Base-by-base conservation (phyloP, 2,113 vertebrate species). In the Periophthalmus modestus region DNA sequence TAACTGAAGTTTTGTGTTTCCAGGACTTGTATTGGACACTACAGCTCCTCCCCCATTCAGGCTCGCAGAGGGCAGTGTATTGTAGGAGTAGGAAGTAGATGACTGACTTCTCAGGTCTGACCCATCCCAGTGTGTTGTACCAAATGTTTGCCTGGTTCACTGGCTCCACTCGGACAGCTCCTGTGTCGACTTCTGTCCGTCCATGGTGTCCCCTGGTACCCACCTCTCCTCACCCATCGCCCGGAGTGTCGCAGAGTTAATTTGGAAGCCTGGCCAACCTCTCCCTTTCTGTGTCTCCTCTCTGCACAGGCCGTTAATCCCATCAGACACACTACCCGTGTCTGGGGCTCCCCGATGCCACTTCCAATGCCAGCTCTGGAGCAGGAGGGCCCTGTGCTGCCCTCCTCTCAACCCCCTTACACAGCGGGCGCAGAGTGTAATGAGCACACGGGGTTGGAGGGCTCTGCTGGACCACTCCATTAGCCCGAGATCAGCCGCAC, bases 251-350 rank as follows among this genome's bases (percentile, higher is more conserved):
- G 61, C 75, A 72, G 84, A 83, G 85, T 87, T 90, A 78, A 90
- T 87, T 90, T 89, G 80, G 75, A 84, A 76, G 80, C 62, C 75
- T 75, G 79, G 74, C 72, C 87, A 78, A 78, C 77, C 83, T 80
- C 82, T 84, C 83, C 58, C 81, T 75, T 69, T 80, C 86, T 79
- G 62, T 86, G 57, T 81, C 57, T 74, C 47, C 68, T 88, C 80
- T 87, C 23, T 50, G 79, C 75, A 83, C 79, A 84, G 86, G 82
- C 82, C 77, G 88, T 86, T 92, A 90, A 89, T 93, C 90, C 86
- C 88, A 89, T 92, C 81, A 90, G 90, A 92, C 81, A 82, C 89
- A 83, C 81, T 70, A 74, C 85, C 87, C 83, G 84, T 82, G 89
- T 92, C 80, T 77, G 78, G 68, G 84, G 75, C 77, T 82, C 81